Evolutionary conservation across 2,797 vertebrate genomes (phyloP), one percentile per base, ranked within the genome.

Genomic region (Apodemus agrarius): DNA sequence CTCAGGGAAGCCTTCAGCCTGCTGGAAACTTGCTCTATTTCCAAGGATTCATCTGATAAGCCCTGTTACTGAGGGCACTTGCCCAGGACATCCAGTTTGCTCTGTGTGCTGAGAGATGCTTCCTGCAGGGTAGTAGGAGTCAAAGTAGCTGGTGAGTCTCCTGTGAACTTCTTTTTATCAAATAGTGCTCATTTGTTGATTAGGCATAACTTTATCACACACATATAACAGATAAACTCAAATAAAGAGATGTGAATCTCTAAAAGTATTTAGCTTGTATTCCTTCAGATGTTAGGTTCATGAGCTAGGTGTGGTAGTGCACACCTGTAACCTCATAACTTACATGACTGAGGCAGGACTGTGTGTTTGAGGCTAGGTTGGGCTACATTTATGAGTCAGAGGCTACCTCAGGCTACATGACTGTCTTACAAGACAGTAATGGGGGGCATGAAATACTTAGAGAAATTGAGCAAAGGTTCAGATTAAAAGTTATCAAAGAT

Each of bases 401-500:
- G 40, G 21, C 31, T 78, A 65, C 21, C 43, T 34, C 59, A n/a
- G 19, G 22, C 75, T 79, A 65, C 22, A 3, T 65, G 75, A 34
- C 34, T 65, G 31, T n/a, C 8, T 89, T 90, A 65, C 6, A 78
- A 89, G 40, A 49, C 74, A 52, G 65, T 37, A 63, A 89, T 16
- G 7, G 7, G 7, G 34, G 2, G 67, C 61, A 75, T 91, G 31
- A 91, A 93, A 93, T 63, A n/a, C 26, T 67, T 49, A 86, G 37
- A 65, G 89, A 87, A 82, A 57, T 21, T 57, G 29, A 94, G 40
- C 8, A 34, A 31, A 31, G 8, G 37, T 69, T 89, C 37, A 86
- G 40, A 92, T 40, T 29, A 40, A 94, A 92, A 95, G 61, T 89
- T 57, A 46, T 3, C 24, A 31, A 78, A 92, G 92, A 84, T 88